phyloP scores from a whole-genome alignment of 2,888 invertebrate genomes.

The Patella caerulea region DNA sequence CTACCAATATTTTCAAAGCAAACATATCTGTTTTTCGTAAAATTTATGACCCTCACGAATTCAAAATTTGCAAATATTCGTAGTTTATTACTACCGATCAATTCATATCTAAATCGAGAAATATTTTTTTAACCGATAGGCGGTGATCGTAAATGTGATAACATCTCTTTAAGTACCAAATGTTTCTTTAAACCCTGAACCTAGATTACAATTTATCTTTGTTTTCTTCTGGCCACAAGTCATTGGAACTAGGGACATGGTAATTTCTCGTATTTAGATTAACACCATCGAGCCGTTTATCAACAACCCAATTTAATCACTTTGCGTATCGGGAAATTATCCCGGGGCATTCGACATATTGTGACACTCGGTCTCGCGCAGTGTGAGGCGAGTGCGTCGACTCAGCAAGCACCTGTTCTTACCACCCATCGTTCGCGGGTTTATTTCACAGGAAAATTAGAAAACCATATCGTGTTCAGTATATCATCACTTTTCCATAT shows the following conservation, averaged over 20 bases:
- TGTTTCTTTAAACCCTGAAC: background rate
- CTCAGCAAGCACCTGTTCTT: conserved; percentile 4
- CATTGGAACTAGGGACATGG: background rate
- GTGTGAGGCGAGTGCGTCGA: conserved; percentile 3
- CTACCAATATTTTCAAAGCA: too few species aligned
- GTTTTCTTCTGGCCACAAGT: background rate
- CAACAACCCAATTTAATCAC: conserved; percentile 3
- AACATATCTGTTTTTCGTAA: too few species aligned
- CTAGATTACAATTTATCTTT: background rate
- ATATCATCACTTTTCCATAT: conserved; percentile 10
- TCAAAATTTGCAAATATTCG: too few species aligned
- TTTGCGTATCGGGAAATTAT: background rate
- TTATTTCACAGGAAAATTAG: background rate
- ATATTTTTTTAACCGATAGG: too few species aligned
- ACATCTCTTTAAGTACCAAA: background rate
- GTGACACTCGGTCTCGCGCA: background rate
- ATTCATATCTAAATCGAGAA: too few species aligned
- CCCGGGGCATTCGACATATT: background rate
- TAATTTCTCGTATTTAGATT: conserved; percentile 12
- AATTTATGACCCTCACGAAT: too few species aligned
- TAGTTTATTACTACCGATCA: too few species aligned
- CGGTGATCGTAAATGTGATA: too few species aligned
- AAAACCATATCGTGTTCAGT: background rate
- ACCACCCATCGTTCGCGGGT: background rate
- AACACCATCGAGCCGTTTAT: background rate